Evolutionary conservation across 2,888 invertebrate species (phyloP).

Genomic region (Pseudanteris insignis): DNA sequence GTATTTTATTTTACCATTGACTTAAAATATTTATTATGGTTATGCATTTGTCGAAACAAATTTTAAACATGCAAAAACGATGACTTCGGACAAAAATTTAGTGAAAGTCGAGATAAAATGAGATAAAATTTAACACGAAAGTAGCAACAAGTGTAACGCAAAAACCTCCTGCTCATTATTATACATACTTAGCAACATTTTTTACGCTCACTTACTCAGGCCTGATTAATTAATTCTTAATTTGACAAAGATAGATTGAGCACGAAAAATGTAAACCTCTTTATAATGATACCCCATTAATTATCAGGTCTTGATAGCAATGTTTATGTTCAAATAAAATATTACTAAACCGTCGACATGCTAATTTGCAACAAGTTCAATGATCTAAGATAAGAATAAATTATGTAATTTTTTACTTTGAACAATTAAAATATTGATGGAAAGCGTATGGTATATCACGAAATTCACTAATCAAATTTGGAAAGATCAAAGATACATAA

Average conservation of each 20-base stretch:
- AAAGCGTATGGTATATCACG: not conserved
- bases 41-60: too few species aligned
- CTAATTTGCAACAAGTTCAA: too few species aligned
- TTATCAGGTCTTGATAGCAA: constrained; percentile 18
- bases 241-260: constrained; percentile 28
- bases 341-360: too few species aligned
- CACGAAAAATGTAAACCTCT: constrained; percentile 21
- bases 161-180: constrained; percentile 22
- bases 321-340: too few species aligned
- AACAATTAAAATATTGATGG: too few species aligned
- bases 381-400: too few species aligned
- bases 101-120: constrained; percentile 19
- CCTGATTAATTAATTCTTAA: constrained; percentile 25
- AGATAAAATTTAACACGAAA: constrained; percentile 20
- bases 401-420: too few species aligned
- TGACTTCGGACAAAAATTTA: too few species aligned
- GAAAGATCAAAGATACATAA: constrained; percentile 20
- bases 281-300: constrained; percentile 27
- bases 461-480: too few species aligned
- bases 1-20: too few species aligned
- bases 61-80: too few species aligned
- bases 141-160: constrained; percentile 33
- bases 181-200: constrained; percentile 1
- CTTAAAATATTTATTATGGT: too few species aligned
- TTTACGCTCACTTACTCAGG: constrained; percentile 1